Conservation (phyloP, 2,888 invertebrate species). For the Spicauda simplicius region DNA sequence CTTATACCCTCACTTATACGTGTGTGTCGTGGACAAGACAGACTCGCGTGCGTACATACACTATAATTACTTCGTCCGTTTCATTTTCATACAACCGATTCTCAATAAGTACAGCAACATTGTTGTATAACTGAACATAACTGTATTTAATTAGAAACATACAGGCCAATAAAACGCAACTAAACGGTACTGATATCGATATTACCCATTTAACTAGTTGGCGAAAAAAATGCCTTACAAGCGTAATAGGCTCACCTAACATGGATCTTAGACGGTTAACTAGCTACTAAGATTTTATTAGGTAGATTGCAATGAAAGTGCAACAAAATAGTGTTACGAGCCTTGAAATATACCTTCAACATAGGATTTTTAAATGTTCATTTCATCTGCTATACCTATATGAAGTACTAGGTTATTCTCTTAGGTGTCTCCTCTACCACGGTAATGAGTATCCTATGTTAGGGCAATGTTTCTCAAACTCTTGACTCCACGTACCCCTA, state of each 20-base stretch:
- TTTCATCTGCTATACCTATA: too few relatives aligned
- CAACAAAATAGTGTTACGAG: neutral
- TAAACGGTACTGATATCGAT: neutral
- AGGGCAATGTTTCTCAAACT: too few relatives aligned
- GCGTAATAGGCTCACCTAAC: conserved; percentile 22
- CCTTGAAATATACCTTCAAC: neutral
- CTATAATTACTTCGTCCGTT: too few relatives aligned
- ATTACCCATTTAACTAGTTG: neutral
- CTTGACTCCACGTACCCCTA: too few relatives aligned
- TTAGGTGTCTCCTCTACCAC: too few relatives aligned
- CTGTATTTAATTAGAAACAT: neutral
- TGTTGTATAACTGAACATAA: neutral
- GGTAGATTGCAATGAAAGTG: conserved; percentile 15
- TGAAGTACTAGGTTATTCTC: too few relatives aligned
- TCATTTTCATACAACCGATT: neutral
- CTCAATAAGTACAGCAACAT: neutral
- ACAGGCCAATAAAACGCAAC: neutral
- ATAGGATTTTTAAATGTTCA: neutral
- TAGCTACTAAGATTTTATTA: conserved; percentile 17
- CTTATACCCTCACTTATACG: too few relatives aligned
- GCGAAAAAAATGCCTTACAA: conserved; percentile 16
- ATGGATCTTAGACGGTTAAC: neutral
- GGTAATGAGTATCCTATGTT: too few relatives aligned
- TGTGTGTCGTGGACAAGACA: too few relatives aligned
- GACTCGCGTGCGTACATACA: too few relatives aligned